These are phyloP conservation scores for Callinectes sapidus DNA, from an alignment of 2,888 invertebrate genomes.

Conservation along the genomic window DNA sequence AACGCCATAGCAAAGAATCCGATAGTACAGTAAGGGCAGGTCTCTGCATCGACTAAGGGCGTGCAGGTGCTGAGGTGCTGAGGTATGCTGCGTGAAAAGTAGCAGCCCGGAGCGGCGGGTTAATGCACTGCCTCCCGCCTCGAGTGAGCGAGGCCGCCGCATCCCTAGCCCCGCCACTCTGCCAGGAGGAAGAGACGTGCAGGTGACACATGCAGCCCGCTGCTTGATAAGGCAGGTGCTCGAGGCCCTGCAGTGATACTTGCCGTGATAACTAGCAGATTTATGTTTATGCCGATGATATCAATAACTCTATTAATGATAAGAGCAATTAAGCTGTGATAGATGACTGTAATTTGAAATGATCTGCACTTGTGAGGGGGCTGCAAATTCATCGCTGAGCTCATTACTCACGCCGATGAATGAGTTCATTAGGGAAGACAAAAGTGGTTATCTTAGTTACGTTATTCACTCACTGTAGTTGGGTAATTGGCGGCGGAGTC, in stretches of 20 bases:
- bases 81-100: neutral
- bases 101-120: slow-evolving; percentile 27
- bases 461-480: slow-evolving; percentile 30
- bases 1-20: neutral
- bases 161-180: neutral
- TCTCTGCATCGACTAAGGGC: neutral
- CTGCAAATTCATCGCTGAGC: neutral
- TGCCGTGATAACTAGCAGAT: neutral
- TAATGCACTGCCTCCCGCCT: slow-evolving; percentile 31
- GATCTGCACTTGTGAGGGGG: slow-evolving; percentile 15
- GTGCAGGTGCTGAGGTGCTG: neutral
- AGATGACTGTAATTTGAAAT: slow-evolving; percentile 32
- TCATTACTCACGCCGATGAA: slow-evolving; percentile 26
- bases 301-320: slow-evolving; percentile 36
- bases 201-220: neutral
- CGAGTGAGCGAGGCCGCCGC: slow-evolving; percentile 10
- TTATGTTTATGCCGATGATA: slow-evolving; percentile 36
- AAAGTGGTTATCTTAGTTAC: slow-evolving; percentile 17
- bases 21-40: neutral
- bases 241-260: neutral
- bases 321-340: slow-evolving; percentile 34
- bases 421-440: slow-evolving; percentile 33
- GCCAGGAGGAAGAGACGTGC: neutral
- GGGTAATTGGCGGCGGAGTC: slow-evolving; percentile 20
- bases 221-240: neutral